Conservation (phyloP, 2,113 vertebrate genomes). For the Daboia siamensis region DNA sequence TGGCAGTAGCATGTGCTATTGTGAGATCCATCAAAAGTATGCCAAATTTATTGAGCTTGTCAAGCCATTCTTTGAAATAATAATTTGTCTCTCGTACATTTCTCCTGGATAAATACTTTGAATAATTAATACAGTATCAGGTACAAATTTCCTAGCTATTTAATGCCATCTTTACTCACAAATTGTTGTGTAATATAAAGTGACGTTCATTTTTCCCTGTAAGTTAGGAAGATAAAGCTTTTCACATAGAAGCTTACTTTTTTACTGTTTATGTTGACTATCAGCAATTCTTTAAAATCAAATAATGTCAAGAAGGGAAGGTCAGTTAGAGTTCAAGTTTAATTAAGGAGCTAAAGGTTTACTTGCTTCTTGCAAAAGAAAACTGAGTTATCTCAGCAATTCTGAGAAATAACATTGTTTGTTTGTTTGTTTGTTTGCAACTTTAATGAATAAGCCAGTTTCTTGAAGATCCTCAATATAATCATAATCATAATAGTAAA, state of each 20-base stretch:
- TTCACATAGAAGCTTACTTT: constrained; percentile 8
- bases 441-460: background rate
- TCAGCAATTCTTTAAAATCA: constrained; percentile 14
- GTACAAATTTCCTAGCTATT: constrained; percentile 24
- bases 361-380: background rate
- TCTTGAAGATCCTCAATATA: background rate
- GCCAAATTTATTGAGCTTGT: constrained; percentile 10
- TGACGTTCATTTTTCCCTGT: background rate
- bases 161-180: constrained; percentile 44
- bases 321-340: constrained; percentile 21
- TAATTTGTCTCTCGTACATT: constrained; percentile 15
- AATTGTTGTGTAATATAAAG: constrained; percentile 21
- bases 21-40: background rate
- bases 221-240: constrained; percentile 7
- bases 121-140: constrained; percentile 35
- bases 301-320: constrained; percentile 15
- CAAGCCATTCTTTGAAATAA: constrained; percentile 40
- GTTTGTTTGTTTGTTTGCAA: too few species aligned
- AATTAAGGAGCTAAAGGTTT: constrained; percentile 28
- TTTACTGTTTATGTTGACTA: constrained; percentile 14
- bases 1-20: background rate
- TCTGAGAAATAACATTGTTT: background rate
- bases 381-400: background rate
- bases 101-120: constrained; percentile 35
- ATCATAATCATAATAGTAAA: too few species aligned